Percentiles rank a stretch among this genome's conserved stretches.
phyloP scores from a whole-genome alignment of 2,113 vertebrate genomes.

The Carassius gibelio region DNA sequence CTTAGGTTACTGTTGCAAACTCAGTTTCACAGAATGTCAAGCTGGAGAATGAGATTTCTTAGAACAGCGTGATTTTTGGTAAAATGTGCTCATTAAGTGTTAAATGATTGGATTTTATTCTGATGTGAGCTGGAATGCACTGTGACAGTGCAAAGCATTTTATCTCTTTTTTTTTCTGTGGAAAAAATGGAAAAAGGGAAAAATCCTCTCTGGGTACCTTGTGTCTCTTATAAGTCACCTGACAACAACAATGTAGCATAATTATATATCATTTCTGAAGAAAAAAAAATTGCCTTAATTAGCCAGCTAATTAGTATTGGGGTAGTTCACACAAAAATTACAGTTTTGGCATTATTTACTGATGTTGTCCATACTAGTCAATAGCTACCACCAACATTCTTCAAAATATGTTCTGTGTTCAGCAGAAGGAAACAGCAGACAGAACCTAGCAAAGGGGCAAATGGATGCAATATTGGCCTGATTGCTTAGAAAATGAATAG shows the following conservation, averaged over 20 bases:
- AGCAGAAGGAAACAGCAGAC: too few species aligned
- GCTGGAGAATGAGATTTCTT: not conserved
- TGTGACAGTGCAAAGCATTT: not conserved
- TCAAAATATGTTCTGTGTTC: too few species aligned
- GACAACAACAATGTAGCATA: too few species aligned
- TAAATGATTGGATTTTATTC: not conserved
- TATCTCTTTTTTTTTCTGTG: not conserved
- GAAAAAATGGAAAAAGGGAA: not conserved
- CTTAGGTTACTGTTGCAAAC: too few species aligned
- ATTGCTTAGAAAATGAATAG: not conserved
- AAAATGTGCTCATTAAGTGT: not conserved
- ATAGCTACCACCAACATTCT: too few species aligned
- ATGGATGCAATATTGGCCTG: not conserved
- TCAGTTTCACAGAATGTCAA: not conserved
- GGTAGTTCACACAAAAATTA: too few species aligned
- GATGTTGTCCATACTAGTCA: too few species aligned
- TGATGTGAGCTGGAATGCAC: not conserved
- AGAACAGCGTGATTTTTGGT: not conserved
- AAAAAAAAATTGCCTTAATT: constrained; percentile 68
- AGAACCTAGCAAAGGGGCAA: not conserved
- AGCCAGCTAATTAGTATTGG: constrained; percentile 70
- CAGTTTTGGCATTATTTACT: too few species aligned
- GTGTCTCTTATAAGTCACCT: not conserved
- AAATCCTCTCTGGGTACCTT: not conserved
- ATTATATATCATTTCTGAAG: too few species aligned